Conservation (phyloP, 2,113 vertebrate genomes). For the Alces alces region DNA sequence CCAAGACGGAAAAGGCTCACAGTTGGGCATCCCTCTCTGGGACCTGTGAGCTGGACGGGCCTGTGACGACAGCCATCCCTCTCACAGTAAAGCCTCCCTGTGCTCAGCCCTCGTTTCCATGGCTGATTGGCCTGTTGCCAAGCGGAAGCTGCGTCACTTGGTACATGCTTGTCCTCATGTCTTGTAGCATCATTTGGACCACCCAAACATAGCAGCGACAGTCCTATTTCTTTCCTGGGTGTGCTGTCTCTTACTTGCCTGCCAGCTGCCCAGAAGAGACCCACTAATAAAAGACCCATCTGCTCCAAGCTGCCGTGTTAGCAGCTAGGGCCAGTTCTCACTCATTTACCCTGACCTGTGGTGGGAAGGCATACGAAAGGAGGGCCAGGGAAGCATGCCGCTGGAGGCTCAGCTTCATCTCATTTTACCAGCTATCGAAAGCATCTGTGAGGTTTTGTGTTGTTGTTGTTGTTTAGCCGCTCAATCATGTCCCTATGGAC, state of each 20-base stretch:
- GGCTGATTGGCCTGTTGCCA: not conserved
- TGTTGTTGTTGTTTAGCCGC: not conserved
- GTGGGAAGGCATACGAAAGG: rapidly evolving
- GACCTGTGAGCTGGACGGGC: not conserved
- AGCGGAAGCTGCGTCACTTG: not conserved
- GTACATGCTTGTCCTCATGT: not conserved
- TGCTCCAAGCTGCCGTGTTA: not conserved
- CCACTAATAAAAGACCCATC: rapidly evolving
- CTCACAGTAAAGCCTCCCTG: not conserved
- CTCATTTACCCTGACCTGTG: not conserved
- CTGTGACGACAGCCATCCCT: too few species aligned
- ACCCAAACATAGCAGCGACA: too few species aligned
- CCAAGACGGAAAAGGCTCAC: not conserved
- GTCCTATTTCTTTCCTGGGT: not conserved
- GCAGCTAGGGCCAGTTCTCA: not conserved
- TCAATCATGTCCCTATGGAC: not conserved
- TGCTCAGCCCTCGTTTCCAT: not conserved
- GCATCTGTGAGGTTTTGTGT: not conserved
- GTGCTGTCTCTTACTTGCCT: not conserved
- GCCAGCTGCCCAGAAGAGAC: not conserved
- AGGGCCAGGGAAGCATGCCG: not conserved
- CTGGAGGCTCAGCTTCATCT: not conserved
- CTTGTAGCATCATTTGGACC: not conserved
- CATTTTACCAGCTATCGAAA: not conserved
- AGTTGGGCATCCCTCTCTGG: not conserved